A percentile compares a stretch with the other conserved stretches of the same genome.
These are phyloP conservation scores for Spondyliosoma cantharus DNA, from an alignment of 2,797 vertebrate genomes.

Conservation along the genomic window DNA sequence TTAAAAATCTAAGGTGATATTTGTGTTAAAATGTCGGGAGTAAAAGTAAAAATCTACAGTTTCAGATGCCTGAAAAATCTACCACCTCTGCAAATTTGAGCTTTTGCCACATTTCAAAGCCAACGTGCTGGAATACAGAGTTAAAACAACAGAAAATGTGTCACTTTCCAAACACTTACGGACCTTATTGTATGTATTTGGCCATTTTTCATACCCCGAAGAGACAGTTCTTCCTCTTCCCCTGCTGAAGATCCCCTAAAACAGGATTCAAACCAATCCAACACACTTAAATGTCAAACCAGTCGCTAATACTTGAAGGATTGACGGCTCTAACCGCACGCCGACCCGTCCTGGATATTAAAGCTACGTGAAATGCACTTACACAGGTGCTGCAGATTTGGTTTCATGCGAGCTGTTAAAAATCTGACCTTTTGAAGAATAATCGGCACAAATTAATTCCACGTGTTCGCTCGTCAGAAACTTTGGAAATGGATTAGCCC, in stretches of 20 bases:
- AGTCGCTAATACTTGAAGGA: slow-evolving; percentile 12
- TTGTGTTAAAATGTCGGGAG: no score
- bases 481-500: neutral
- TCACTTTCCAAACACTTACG: neutral
- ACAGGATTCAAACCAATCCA: slow-evolving; percentile 9
- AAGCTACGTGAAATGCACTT: slow-evolving; percentile 28
- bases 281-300: slow-evolving; percentile 11
- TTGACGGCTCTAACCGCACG: slow-evolving; percentile 24
- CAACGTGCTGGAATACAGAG: neutral
- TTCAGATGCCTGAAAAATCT: no score
- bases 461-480: slow-evolving; percentile 26
- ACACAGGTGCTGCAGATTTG: slow-evolving; percentile 4
- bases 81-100: neutral
- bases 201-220: slow-evolving; percentile 1
- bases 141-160: slow-evolving; percentile 14
- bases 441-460: slow-evolving; percentile 19
- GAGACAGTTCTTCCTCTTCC: neutral
- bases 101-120: neutral
- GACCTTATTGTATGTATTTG: slow-evolving; percentile 3
- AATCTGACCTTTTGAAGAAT: slow-evolving; percentile 12
- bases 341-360: neutral
- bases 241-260: slow-evolving; percentile 17
- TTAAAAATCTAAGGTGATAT: no score
- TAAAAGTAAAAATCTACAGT: no score
- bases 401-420: slow-evolving; percentile 14